These are phyloP conservation scores for Polymixis lichenea DNA, from an alignment of 2,888 invertebrate species.

Conservation along the genomic window DNA sequence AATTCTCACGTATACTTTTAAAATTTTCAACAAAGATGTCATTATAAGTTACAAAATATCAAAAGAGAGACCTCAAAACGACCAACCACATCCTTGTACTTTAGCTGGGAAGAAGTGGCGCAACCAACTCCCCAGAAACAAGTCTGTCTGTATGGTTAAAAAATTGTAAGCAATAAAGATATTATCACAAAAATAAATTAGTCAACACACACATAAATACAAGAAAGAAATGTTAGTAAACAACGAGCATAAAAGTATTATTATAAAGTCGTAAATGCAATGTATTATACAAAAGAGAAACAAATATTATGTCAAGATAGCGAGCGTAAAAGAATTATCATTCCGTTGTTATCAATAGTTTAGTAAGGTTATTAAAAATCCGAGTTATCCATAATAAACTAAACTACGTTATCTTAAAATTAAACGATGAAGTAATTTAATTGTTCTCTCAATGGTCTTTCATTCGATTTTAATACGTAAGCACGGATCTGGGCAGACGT, in stretches of 20 bases:
- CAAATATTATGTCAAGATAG: conserved; percentile 51
- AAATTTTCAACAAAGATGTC: neutral
- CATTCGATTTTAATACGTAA: conserved; percentile 2
- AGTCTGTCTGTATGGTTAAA: neutral
- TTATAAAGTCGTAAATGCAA: conserved; percentile 76
- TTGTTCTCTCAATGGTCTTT: conserved; percentile 61
- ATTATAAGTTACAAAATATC: neutral
- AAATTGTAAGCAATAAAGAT: conserved; percentile 1
- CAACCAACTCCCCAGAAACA: neutral
- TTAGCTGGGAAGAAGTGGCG: neutral
- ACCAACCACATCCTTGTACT: neutral
- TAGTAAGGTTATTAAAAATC: conserved; percentile 40
- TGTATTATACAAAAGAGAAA: conserved; percentile 72
- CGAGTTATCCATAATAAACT: conserved; percentile 19
- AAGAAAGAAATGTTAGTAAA: conserved; percentile 61
- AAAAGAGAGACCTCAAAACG: neutral
- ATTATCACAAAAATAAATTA: conserved; percentile 31
- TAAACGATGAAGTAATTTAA: conserved; percentile 23
- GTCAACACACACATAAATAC: conserved; percentile 40
- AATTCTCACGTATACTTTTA: neutral
- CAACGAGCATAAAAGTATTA: conserved; percentile 36
- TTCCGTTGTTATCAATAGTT: conserved; percentile 59
- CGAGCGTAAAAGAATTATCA: conserved; percentile 38
- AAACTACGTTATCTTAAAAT: conserved; percentile 37
- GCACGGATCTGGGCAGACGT: neutral